These are phyloP conservation scores for Boleophthalmus pectinirostris DNA, from an alignment of 2,113 vertebrate genomes.

Conservation along the genomic window DNA sequence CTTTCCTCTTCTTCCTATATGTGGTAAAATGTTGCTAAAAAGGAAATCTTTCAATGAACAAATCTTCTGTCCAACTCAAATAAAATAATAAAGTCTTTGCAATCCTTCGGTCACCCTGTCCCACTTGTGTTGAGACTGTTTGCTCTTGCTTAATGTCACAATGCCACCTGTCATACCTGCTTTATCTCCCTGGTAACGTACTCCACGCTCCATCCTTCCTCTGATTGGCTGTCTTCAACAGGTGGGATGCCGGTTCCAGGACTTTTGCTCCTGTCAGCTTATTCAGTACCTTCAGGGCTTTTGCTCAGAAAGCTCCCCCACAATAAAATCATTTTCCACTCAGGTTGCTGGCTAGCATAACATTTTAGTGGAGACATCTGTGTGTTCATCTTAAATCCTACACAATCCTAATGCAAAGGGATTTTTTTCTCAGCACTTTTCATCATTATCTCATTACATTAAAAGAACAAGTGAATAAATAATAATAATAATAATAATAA, in stretches of 20 bases:
- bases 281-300: slow-evolving; percentile 51
- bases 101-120: slow-evolving; percentile 11
- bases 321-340: slow-evolving; percentile 57
- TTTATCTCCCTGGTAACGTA: slow-evolving; percentile 75
- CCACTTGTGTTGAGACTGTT: slow-evolving; percentile 36
- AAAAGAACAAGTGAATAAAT: not conserved
- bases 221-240: slow-evolving; percentile 68
- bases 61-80: not conserved
- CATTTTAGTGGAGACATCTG: slow-evolving; percentile 14
- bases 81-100: not conserved
- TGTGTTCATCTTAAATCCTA: not conserved
- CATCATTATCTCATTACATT: not conserved
- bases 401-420: too few relatives aligned
- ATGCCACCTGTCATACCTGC: slow-evolving; percentile 75
- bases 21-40: not conserved
- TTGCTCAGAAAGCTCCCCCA: slow-evolving; percentile 32
- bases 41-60: not conserved
- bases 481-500: too few relatives aligned
- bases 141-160: slow-evolving; percentile 72
- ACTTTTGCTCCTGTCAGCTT: slow-evolving; percentile 54
- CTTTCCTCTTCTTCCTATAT: slow-evolving; percentile 13
- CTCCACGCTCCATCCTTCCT: slow-evolving; percentile 59
- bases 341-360: not conserved
- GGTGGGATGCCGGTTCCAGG: slow-evolving; percentile 44
- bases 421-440: too few relatives aligned